A percentile compares a stretch with the other conserved stretches of the same genome.
phyloP scores from a whole-genome alignment of 2,888 invertebrate genomes.

The Leptinotarsa rubiginosa region DNA sequence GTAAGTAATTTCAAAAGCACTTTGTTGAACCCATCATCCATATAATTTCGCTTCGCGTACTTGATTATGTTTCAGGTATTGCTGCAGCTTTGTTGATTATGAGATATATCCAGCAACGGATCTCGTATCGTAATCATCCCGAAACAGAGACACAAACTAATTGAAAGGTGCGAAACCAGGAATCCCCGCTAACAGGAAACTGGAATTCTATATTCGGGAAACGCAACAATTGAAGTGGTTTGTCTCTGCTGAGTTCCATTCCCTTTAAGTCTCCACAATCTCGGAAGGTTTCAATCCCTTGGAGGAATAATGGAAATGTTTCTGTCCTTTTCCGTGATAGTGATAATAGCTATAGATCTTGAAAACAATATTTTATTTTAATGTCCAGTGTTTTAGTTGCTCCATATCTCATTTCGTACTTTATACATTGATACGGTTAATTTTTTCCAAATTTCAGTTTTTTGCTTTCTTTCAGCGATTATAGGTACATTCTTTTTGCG shows the following conservation, averaged over 20 bases:
- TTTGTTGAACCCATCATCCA: not conserved
- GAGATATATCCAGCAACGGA: not conserved
- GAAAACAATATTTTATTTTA: too few species aligned
- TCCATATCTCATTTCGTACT: too few species aligned
- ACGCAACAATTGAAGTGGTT: constrained; percentile 5
- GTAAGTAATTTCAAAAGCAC: not conserved
- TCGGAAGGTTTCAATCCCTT: not conserved
- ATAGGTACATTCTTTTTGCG: too few species aligned
- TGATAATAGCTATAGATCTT: too few species aligned
- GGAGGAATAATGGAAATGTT: not conserved
- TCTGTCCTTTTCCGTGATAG: too few species aligned
- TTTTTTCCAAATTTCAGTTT: too few species aligned
- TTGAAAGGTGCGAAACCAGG: not conserved
- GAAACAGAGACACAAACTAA: not conserved
- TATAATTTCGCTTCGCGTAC: not conserved
- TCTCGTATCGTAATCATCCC: not conserved
- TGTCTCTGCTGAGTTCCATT: not conserved
- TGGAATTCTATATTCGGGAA: not conserved
- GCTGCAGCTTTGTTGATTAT: not conserved
- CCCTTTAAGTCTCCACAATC: not conserved
- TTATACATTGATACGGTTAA: too few species aligned
- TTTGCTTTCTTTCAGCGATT: too few species aligned
- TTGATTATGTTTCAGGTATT: not conserved
- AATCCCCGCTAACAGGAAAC: not conserved
- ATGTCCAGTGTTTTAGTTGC: too few species aligned